Evolutionary conservation across 2,797 vertebrate species (phyloP).

Genomic region (Takifugu rubripes): DNA sequence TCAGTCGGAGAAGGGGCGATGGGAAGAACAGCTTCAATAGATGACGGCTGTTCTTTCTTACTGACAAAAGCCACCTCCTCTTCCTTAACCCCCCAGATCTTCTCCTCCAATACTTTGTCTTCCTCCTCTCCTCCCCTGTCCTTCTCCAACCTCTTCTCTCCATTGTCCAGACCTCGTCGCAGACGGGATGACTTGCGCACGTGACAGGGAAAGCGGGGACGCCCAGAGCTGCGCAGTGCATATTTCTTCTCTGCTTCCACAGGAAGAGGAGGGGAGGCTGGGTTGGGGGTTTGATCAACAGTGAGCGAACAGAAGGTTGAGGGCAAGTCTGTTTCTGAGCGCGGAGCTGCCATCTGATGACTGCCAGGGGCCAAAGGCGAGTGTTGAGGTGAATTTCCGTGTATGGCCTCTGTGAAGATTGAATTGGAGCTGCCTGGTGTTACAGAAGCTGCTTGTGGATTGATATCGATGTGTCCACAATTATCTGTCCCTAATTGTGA

Average conservation of each 20-base stretch:
- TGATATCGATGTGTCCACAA: slow-evolving; percentile 57
- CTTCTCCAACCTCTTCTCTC: slow-evolving; percentile 56
- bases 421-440: slow-evolving; percentile 50
- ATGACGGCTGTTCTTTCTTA: slow-evolving; percentile 41
- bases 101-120: slow-evolving; percentile 60
- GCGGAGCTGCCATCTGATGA: slow-evolving; percentile 57
- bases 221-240: slow-evolving; percentile 90
- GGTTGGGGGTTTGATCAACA: slow-evolving; percentile 67
- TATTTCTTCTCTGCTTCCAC: slow-evolving; percentile 90
- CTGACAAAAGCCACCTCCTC: slow-evolving; percentile 40
- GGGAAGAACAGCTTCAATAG: slow-evolving; percentile 50
- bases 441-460: slow-evolving; percentile 28
- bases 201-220: slow-evolving; percentile 91
- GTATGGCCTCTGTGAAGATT: slow-evolving; percentile 61
- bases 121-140: slow-evolving; percentile 62
- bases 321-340: slow-evolving; percentile 48
- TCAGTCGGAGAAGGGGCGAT: slow-evolving; percentile 46
- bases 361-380: slow-evolving; percentile 56
- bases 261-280: slow-evolving; percentile 64
- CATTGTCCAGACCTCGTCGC: slow-evolving; percentile 74
- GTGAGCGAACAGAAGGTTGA: slow-evolving; percentile 59
- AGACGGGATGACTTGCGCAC: slow-evolving; percentile 84
- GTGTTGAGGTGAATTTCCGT: slow-evolving; percentile 57
- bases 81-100: slow-evolving; percentile 65
- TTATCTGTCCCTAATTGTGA: slow-evolving; percentile 68